These are phyloP conservation scores for Drosophila kanekoi DNA, from an alignment of 2,888 invertebrate species.

Conservation along the genomic window DNA sequence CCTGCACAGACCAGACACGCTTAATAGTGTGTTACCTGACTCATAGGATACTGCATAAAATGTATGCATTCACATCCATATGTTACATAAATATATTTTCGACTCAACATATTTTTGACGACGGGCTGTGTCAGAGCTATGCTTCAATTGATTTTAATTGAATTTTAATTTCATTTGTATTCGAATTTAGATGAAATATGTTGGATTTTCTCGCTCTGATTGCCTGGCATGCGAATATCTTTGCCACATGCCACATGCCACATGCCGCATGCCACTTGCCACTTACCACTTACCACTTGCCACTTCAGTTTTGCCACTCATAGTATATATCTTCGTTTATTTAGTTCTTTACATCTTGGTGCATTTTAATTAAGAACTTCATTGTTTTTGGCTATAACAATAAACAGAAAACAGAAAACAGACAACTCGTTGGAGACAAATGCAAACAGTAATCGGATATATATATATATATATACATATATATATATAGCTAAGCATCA, in stretches of 20 bases:
- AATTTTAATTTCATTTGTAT: conserved; percentile 54
- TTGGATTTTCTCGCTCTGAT: conserved; percentile 24
- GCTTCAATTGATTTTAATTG: conserved; percentile 68
- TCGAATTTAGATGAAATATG: conserved; percentile 38
- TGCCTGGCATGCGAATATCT: conserved; percentile 11
- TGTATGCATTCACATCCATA: not conserved
- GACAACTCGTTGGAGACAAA: conserved; percentile 3
- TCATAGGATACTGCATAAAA: conserved; percentile 14
- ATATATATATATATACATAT: not conserved
- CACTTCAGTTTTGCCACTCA: not conserved
- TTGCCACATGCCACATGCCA: conserved; percentile 18
- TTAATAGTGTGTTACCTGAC: conserved; percentile 23
- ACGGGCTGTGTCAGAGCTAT: conserved; percentile 11
- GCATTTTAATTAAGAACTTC: conserved; percentile 72
- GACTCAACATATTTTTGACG: not conserved
- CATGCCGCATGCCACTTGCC: not conserved
- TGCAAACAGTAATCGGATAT: conserved; percentile 4
- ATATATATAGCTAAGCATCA: not conserved
- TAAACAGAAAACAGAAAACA: conserved; percentile 21
- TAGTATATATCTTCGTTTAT: conserved; percentile 20
- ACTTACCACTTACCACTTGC: not conserved
- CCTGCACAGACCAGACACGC: conserved; percentile 16
- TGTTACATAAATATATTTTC: not conserved
- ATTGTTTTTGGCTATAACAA: conserved; percentile 49
- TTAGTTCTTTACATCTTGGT: conserved; percentile 50